These are phyloP conservation scores for Pantherophis vulpinus DNA, from an alignment of 2,797 vertebrate species.

Conservation along the genomic window DNA sequence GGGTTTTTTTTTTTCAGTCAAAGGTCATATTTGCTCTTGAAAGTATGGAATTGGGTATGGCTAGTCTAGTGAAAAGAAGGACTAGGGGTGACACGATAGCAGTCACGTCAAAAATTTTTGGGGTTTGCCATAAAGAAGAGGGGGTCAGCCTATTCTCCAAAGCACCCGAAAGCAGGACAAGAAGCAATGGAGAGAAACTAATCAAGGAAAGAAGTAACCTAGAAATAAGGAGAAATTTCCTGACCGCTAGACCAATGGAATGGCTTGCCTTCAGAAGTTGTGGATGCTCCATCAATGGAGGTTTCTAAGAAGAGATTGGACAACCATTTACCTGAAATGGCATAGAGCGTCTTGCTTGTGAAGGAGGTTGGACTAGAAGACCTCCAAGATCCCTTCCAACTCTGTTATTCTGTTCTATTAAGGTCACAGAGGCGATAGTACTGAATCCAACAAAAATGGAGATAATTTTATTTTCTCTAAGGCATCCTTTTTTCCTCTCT, in stretches of 20 bases:
- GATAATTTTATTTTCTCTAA: neutral
- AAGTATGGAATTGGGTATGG: neutral
- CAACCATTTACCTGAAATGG: neutral
- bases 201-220: too few species aligned
- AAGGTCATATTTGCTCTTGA: neutral
- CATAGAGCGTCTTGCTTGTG: neutral
- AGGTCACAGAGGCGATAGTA: neutral
- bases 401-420: neutral
- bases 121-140: too few species aligned
- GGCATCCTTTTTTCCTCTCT: neutral
- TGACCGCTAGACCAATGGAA: too few species aligned
- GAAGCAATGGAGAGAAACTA: too few species aligned
- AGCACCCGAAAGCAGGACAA: too few species aligned
- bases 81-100: neutral
- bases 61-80: too few species aligned
- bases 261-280: too few species aligned
- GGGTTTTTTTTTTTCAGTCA: neutral
- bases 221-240: too few species aligned
- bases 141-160: neutral
- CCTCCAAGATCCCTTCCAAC: neutral
- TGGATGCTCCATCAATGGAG: neutral
- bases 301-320: neutral
- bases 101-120: neutral
- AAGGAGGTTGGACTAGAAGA: neutral
- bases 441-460: neutral